Evolutionary conservation across 2,797 vertebrate genomes (phyloP).

Genomic region (Acridotheres tristis): DNA sequence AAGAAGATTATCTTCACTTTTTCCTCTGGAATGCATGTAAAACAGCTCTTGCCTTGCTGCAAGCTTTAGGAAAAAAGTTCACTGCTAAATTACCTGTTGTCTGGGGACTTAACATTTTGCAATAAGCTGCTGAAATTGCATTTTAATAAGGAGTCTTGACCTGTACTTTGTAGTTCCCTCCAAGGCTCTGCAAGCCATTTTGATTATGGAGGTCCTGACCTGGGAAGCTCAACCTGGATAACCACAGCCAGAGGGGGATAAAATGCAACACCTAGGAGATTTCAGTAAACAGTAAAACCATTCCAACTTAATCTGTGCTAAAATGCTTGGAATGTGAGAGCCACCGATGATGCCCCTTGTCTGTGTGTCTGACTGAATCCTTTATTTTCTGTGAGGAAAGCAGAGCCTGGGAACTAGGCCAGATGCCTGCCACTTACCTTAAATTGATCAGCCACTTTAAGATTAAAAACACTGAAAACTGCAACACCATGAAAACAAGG

Average conservation of each 20-base stretch:
- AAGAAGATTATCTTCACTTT: slow-evolving; percentile 76
- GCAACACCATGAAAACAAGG: slow-evolving; percentile 74
- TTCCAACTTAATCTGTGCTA: slow-evolving; percentile 80
- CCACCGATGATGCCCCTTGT: slow-evolving; percentile 77
- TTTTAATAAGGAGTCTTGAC: slow-evolving; percentile 71
- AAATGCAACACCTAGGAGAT: slow-evolving; percentile 81
- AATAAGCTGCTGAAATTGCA: slow-evolving; percentile 61
- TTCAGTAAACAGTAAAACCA: slow-evolving; percentile 79
- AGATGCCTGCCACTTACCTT: slow-evolving; percentile 80
- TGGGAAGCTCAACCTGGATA: slow-evolving; percentile 74
- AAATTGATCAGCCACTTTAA: slow-evolving; percentile 78
- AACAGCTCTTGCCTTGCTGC: slow-evolving; percentile 66
- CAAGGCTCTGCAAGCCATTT: slow-evolving; percentile 44
- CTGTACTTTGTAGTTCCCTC: slow-evolving; percentile 54
- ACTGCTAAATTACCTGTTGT: slow-evolving; percentile 72
- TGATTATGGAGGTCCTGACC: slow-evolving; percentile 69
- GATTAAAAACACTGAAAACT: slow-evolving; percentile 75
- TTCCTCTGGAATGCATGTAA: slow-evolving; percentile 75
- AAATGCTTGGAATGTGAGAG: slow-evolving; percentile 81
- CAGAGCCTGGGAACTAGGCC: slow-evolving; percentile 79
- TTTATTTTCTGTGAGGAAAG: slow-evolving; percentile 77
- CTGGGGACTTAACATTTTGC: slow-evolving; percentile 56
- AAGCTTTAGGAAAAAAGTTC: slow-evolving; percentile 56
- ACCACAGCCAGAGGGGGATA: slow-evolving; percentile 67
- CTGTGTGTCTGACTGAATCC: slow-evolving; percentile 78